Evolutionary conservation across 2,888 invertebrate species (phyloP).

Genomic region (Limnephilus auricula): DNA sequence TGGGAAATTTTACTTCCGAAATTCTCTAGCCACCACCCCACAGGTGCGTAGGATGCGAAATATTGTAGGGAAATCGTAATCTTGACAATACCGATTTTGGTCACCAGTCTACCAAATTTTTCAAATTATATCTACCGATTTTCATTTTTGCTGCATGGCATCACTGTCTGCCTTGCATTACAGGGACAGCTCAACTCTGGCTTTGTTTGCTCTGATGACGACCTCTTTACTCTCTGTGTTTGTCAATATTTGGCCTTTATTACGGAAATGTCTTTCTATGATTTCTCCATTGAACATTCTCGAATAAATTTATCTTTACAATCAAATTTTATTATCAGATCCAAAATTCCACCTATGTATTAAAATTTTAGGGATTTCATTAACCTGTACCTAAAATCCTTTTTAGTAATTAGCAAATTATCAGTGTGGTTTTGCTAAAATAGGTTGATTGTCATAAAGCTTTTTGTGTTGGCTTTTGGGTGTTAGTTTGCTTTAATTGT

Average conservation of each 20-base stretch:
- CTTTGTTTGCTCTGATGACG: not conserved
- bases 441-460: conserved; percentile 20
- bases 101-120: no score
- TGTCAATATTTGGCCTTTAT: not conserved
- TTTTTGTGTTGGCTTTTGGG: conserved; percentile 53
- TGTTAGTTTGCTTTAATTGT: conserved; percentile 47
- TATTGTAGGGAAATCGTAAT: no score
- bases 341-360: not conserved
- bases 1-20: no score
- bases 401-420: not conserved
- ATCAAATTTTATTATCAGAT: not conserved
- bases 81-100: no score
- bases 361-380: not conserved
- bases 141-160: no score
- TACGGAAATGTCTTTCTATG: not conserved
- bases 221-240: not conserved
- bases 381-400: not conserved
- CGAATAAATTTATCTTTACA: not conserved
- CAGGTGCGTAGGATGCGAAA: no score
- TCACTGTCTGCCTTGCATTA: not conserved
- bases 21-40: no score
- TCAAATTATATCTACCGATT: no score
- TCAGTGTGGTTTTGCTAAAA: not conserved
- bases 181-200: not conserved
- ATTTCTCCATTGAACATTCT: not conserved